Base-by-base conservation (phyloP, 2,888 invertebrate genomes). In the Trichogramma evanescens region DNA sequence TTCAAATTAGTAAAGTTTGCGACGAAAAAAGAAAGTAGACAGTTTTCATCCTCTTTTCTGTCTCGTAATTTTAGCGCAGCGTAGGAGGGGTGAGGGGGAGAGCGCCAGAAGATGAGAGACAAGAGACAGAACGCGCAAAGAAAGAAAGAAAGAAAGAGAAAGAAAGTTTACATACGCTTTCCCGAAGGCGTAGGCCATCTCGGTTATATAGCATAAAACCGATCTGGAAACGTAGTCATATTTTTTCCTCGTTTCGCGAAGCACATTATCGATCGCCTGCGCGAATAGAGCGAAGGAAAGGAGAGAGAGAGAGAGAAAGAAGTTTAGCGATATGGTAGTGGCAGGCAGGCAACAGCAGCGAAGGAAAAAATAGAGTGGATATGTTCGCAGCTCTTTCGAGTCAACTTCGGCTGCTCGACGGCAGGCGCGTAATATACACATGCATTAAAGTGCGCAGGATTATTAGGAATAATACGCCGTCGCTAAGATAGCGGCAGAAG, bases 381-480 rank as follows among this genome's bases (percentile, higher is more conserved):
- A 46, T 26, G 26, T 26, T 26, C 42, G 8, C 45, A 10, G 40
- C 48, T 38, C 39, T 39, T 43, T 3, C 56, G 26, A 50, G 59
- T 61, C 69, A 71, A 72, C 71, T 71, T 71, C 45, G 50, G 70
- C 70, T 70, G 70, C 62, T 61, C 67, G 67, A 63, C 66, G 63
- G 58, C 52, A 68, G 66, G 64, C 71, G 70, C 70, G 73, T 77
- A 77, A 76, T 76, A 75, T 13, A 63, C 74, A 74, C 72, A 72
- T 71, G 72, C 72, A 72, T 70, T 70, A 71, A 70, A 71, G 70
- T 69, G 71, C 71, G 71, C 70, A 70, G 72, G 74, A 74, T 77
- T 77, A 77, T 77, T 76, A 77, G 76, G 76, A 77, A 77, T 77
- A 77, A 77, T 76, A 76, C 75, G 75, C 73, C 75, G 75, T 74